Conservation (phyloP, 1,140 invertebrate species). For the Brachionus paranguensis region DNA sequence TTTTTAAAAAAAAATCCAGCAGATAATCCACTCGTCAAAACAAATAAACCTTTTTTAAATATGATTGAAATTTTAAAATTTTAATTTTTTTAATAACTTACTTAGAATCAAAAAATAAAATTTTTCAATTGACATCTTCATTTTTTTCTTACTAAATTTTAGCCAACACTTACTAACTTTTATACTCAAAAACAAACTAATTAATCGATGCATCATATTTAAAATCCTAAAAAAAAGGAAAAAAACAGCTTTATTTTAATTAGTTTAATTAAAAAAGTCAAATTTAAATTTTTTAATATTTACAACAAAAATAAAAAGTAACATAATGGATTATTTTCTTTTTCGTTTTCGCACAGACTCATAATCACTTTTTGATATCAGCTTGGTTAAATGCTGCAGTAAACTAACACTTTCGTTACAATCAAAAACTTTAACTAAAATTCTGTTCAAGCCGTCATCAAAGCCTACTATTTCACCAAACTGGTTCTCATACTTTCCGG, state of each 20-base stretch:
- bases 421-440: constrained; percentile 26
- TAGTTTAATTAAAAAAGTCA: not conserved
- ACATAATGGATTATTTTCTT: not conserved
- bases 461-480: constrained; percentile 13
- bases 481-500: constrained; percentile 54
- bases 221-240: not conserved
- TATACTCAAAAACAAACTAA: not conserved
- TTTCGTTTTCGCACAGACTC: not conserved
- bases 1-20: not conserved
- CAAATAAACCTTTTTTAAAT: not conserved
- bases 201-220: not conserved
- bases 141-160: not conserved
- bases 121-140: not conserved
- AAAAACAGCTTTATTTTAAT: not conserved
- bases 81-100: not conserved
- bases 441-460: constrained; percentile 26
- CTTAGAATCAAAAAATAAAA: not conserved
- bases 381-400: constrained; percentile 15
- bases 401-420: not conserved
- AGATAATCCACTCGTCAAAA: not conserved
- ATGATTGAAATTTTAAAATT: not conserved
- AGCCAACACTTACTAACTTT: not conserved
- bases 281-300: not conserved
- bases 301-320: not conserved
- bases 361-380: constrained; percentile 29